Evolutionary conservation across 2,797 vertebrate genomes (phyloP), one percentile per base, ranked within the genome.

Genomic region (Gambusia yucatana): DNA sequence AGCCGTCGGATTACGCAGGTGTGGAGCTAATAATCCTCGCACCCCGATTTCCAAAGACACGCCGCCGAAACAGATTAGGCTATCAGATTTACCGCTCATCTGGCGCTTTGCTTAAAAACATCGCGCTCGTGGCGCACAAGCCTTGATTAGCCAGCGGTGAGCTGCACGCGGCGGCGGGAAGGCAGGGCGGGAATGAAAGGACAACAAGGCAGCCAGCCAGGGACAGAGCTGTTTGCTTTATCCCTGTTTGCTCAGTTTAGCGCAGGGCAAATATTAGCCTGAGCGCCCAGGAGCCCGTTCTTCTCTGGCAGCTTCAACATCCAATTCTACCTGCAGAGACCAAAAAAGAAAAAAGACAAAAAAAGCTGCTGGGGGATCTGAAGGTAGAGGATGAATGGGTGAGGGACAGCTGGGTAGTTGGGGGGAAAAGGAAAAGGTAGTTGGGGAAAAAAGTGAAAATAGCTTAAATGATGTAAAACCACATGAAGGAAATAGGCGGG

Each of bases 201-300:
- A 92, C 88, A 91, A 93, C 89, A 87, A 88, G 86, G 91, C 88
- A 79, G 80, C 83, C 78, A 77, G 88, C 88, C 88, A 82, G 89
- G 85, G 86, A 91, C 85, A 72, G 79, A 84, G 79, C 73, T 90
- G 88, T 92, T 84, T 78, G 48, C 82, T 90, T 94, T 92, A 93
- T 94, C 91, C 90, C 1, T 91, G 93, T 95, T 94, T 94, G 92
- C 92, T 91, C 89, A 92, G 90, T 93, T 93, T 85, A 93, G 93
- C 85, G 11, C 73, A 25, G 80, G 77, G 88, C 87, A 94, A 95
- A 94, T 94, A 95, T 94, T 94, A 93, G 91, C 79, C 78, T 0
- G 77, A 83, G 87, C 72, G 86, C 89, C 85, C 74, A 36, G 87
- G 86, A 79, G 82, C 87, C 88, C 70, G 84, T 90, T 93, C 84